Conservation (phyloP, 2,888 invertebrate species). For the Bedellia somnulentella region DNA sequence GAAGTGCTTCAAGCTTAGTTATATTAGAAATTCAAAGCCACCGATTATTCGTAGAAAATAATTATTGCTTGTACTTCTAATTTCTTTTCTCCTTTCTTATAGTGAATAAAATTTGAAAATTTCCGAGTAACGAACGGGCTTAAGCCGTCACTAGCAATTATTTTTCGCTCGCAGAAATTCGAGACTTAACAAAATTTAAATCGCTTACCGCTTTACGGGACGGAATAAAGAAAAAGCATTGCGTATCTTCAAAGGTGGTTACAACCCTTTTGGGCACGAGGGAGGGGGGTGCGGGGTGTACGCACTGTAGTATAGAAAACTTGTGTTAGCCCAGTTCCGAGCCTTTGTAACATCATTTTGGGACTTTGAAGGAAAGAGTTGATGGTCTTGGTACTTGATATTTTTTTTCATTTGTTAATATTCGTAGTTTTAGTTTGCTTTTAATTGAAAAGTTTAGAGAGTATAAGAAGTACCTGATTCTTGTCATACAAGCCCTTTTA, state of each 20-base stretch:
- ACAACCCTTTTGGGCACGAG: constrained; percentile 36
- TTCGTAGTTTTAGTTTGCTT: too few relatives aligned
- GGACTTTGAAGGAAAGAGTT: constrained; percentile 27
- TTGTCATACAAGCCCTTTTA: too few relatives aligned
- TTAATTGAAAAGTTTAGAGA: too few relatives aligned
- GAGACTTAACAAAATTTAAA: constrained; percentile 59
- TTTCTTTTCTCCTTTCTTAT: too few relatives aligned
- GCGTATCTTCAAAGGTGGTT: constrained; percentile 58
- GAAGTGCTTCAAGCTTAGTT: too few relatives aligned
- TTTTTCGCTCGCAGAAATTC: constrained; percentile 53
- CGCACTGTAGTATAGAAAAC: constrained; percentile 60
- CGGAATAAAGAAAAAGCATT: constrained; percentile 54
- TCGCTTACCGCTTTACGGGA: constrained; percentile 41
- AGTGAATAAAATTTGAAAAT: too few relatives aligned
- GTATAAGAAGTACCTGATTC: too few relatives aligned
- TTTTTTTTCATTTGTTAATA: constrained; percentile 14
- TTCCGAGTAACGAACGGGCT: not conserved
- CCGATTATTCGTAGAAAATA: too few relatives aligned
- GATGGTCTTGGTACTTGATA: constrained; percentile 19
- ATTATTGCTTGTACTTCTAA: too few relatives aligned
- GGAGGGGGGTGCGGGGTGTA: constrained; percentile 19
- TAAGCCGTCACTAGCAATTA: constrained; percentile 41
- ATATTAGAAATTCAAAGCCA: too few relatives aligned
- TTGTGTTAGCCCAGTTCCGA: constrained; percentile 62
- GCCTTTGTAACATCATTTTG: constrained; percentile 62